Percentiles rank a stretch among this genome's conserved stretches.
Evolutionary conservation across 1,140 invertebrate genomes (phyloP).

Genomic region (Drosophila serrata): DNA sequence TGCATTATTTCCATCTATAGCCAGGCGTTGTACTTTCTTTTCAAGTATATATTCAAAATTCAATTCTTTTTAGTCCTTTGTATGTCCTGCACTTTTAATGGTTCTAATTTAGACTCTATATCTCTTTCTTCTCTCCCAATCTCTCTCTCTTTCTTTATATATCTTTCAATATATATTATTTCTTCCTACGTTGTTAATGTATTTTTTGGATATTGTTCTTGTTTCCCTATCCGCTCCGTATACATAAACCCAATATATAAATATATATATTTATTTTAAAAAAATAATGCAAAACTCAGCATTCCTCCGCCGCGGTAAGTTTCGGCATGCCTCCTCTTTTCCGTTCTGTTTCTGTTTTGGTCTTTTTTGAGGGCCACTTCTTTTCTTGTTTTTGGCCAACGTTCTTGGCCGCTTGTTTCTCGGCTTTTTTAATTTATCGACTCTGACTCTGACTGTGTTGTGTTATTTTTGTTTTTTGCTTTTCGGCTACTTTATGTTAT

Average conservation of each 20-base stretch:
- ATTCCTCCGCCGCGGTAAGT: slow-evolving; percentile 90
- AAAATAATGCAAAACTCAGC: slow-evolving; percentile 86
- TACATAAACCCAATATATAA: slow-evolving; percentile 42
- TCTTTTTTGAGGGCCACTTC: slow-evolving; percentile 45
- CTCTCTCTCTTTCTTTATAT: slow-evolving; percentile 28
- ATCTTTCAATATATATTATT: slow-evolving; percentile 42
- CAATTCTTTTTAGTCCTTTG: background rate
- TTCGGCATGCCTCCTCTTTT: slow-evolving; percentile 79
- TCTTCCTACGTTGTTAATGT: slow-evolving; percentile 62
- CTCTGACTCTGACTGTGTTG: slow-evolving; percentile 18
- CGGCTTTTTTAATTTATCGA: slow-evolving; percentile 63
- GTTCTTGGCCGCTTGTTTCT: slow-evolving; percentile 46
- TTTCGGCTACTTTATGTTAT: slow-evolving; percentile 39
- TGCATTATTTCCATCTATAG: background rate
- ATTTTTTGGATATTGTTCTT: slow-evolving; percentile 81
- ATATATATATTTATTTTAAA: slow-evolving; percentile 56
- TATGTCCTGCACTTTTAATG: slow-evolving; percentile 26
- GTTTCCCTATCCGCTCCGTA: slow-evolving; percentile 54
- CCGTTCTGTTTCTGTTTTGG: slow-evolving; percentile 35
- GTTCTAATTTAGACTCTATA: slow-evolving; percentile 53
- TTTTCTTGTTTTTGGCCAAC: slow-evolving; percentile 53
- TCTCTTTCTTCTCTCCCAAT: slow-evolving; percentile 40
- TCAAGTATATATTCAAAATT: slow-evolving; percentile 17
- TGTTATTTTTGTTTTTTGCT: slow-evolving; percentile 47
- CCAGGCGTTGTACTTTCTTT: slow-evolving; percentile 12